phyloP scores from a whole-genome alignment of 2,113 vertebrate species.

The Dasyprocta punctata region DNA sequence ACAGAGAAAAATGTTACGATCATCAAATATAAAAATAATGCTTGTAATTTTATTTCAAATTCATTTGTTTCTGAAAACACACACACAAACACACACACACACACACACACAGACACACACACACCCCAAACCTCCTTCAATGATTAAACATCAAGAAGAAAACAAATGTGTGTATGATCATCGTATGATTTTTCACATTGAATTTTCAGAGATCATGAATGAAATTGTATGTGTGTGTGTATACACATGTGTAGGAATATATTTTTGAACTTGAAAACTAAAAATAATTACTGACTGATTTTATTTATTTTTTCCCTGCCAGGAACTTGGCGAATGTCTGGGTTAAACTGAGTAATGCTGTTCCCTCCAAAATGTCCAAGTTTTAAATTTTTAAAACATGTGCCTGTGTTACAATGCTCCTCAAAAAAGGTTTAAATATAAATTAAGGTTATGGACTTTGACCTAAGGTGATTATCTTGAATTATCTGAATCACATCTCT shows the following conservation, averaged over 20 bases:
- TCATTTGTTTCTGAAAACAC: not conserved
- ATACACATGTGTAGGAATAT: not conserved
- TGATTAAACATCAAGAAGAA: not conserved
- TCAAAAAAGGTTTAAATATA: not conserved
- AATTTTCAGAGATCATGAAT: not conserved
- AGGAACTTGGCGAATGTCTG: not conserved
- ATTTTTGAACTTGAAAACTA: not conserved
- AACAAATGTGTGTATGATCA: not conserved
- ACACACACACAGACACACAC: too few species aligned
- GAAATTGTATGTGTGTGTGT: not conserved
- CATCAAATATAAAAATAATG: not conserved
- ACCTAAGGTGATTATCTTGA: not conserved
- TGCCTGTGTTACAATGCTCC: not conserved
- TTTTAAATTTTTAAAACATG: not conserved
- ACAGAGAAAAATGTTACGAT: not conserved
- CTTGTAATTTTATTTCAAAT: not conserved
- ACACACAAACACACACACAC: too few species aligned
- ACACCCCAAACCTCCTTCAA: not conserved
- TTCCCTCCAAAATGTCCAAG: not conserved
- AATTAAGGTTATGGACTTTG: not conserved
- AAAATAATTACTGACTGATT: not conserved
- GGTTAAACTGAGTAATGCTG: not conserved
- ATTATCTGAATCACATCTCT: not conserved
- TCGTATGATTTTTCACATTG: not conserved
- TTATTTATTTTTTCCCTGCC: not conserved